phyloP scores from a whole-genome alignment of 1,140 invertebrate species.

The Ruditapes philippinarum region DNA sequence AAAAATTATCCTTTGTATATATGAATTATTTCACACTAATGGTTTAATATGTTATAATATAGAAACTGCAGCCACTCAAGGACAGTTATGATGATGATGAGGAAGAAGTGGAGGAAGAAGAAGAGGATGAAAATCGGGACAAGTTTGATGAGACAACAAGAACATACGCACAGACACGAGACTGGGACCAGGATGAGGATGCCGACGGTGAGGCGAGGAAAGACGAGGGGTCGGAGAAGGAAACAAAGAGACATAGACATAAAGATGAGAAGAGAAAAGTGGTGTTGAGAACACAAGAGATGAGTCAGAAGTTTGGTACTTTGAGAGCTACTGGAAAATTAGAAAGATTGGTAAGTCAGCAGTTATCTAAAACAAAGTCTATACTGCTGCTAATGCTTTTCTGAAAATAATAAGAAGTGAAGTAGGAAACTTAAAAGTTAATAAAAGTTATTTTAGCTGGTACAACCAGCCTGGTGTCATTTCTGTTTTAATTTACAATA shows the following conservation, averaged over 20 bases:
- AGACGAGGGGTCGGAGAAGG: conserved; percentile 68
- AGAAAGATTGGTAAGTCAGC: conserved; percentile 73
- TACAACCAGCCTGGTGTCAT: too few relatives aligned
- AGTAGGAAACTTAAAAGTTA: too few relatives aligned
- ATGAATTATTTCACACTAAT: too few relatives aligned
- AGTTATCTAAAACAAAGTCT: too few relatives aligned
- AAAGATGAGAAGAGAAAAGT: conserved; percentile 8
- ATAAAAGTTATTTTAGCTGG: too few relatives aligned
- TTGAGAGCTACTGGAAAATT: conserved; percentile 66
- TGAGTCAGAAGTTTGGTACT: conserved; percentile 74
- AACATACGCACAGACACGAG: not conserved
- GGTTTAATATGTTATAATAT: too few relatives aligned
- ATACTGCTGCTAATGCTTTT: too few relatives aligned
- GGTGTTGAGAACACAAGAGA: conserved; percentile 61
- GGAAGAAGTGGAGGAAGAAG: conserved; percentile 51
- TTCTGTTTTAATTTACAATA: too few relatives aligned
- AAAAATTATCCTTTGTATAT: too few relatives aligned
- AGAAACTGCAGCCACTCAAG: not conserved
- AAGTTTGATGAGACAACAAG: conserved; percentile 15
- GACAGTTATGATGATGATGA: conserved; percentile 22
- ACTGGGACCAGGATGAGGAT: conserved; percentile 52
- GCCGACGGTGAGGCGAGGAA: conserved; percentile 35
- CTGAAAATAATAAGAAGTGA: too few relatives aligned
- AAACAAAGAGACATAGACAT: conserved; percentile 19
- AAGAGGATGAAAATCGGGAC: conserved; percentile 32